Conservation (phyloP, 2,113 vertebrate genomes). For the Corythaeola cristata region DNA sequence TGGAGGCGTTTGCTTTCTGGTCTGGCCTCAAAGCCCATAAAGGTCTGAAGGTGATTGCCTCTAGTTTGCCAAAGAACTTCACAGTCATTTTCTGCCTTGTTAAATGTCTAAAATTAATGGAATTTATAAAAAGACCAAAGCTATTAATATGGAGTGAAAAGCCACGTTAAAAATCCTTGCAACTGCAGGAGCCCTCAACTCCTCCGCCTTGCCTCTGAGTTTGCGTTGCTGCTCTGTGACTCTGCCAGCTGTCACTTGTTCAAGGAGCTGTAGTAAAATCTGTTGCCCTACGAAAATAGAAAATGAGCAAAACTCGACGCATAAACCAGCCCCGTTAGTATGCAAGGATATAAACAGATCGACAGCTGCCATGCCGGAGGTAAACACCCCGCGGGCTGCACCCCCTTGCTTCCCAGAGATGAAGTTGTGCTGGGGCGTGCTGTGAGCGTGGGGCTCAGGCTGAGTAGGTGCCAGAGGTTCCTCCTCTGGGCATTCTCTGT, state of each 20-base stretch:
- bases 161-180: neutral
- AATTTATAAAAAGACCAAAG: neutral
- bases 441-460: accelerated
- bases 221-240: neutral
- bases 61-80: neutral
- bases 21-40: neutral
- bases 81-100: neutral
- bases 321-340: neutral
- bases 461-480: neutral
- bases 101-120: neutral
- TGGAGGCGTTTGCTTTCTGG: neutral
- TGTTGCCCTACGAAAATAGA: neutral
- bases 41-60: neutral
- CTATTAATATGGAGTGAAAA: neutral
- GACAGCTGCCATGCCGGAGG: neutral
- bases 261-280: neutral
- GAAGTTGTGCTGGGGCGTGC: neutral
- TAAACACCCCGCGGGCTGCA: neutral
- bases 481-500: neutral
- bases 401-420: neutral
- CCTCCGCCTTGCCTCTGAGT: neutral
- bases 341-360: neutral
- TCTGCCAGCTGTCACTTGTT: neutral
- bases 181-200: neutral
- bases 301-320: neutral